Evolutionary conservation across 1,140 invertebrate species (phyloP).

Genomic region (Bombus cullumanus): DNA sequence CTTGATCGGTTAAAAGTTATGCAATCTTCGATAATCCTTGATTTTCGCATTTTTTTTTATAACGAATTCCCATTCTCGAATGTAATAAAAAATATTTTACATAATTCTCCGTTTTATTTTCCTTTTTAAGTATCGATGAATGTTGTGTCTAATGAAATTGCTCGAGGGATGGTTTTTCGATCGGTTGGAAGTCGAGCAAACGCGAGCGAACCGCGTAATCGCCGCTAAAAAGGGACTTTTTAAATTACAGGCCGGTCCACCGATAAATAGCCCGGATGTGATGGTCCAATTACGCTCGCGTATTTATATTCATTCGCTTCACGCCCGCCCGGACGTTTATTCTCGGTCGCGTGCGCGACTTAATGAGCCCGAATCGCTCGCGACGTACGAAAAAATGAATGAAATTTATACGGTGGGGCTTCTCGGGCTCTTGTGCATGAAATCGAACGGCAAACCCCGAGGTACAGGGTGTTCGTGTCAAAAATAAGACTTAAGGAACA

Average conservation of each 20-base stretch:
- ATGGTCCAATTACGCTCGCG: conserved; percentile 58
- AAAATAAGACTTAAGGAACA: neutral
- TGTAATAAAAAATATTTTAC: no score
- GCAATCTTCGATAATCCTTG: no score
- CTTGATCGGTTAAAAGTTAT: no score
- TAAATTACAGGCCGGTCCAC: conserved; percentile 49
- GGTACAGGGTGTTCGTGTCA: neutral
- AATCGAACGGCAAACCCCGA: neutral
- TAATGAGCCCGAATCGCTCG: conserved; percentile 45
- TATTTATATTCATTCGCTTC: conserved; percentile 62
- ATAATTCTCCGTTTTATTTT: no score
- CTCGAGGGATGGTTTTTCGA: no score
- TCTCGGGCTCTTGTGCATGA: neutral
- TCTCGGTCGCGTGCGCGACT: conserved; percentile 56
- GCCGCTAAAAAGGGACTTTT: conserved; percentile 25
- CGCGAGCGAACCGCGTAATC: neutral
- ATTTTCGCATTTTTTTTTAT: no score
- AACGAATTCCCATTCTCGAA: no score
- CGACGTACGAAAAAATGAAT: conserved; percentile 43
- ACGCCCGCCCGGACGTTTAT: conserved; percentile 39
- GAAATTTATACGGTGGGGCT: conserved; percentile 39
- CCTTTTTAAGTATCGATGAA: no score
- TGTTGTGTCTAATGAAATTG: neutral
- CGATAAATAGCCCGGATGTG: conserved; percentile 62
- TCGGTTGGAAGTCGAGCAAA: neutral